Evolutionary conservation across 2,797 vertebrate genomes (phyloP).

Genomic region (Calcarius lapponicus): DNA sequence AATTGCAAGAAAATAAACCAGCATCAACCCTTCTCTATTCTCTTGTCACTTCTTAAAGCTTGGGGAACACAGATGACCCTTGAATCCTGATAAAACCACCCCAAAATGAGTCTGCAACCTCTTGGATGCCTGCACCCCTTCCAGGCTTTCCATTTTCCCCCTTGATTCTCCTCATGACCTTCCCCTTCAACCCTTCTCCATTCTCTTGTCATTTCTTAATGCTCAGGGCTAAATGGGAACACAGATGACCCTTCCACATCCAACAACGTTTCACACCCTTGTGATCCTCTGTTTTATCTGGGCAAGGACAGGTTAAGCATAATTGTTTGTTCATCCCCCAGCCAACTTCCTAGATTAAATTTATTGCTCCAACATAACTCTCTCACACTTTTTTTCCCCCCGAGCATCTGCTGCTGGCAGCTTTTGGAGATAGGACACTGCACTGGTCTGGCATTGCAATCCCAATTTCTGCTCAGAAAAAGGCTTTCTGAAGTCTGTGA

Average conservation of each 20-base stretch:
- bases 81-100: background rate
- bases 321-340: conserved; percentile 16
- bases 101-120: background rate
- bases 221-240: accelerated
- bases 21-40: background rate
- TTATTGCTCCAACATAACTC: conserved; percentile 33
- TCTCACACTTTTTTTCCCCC: background rate
- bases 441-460: conserved; percentile 7
- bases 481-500: background rate
- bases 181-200: background rate
- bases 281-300: background rate
- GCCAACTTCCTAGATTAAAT: conserved; percentile 5
- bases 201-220: background rate
- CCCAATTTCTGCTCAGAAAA: conserved; percentile 35
- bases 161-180: background rate
- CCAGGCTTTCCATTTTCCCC: background rate
- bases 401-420: conserved; percentile 28
- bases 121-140: background rate
- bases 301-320: background rate
- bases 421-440: conserved; percentile 30
- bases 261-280: background rate
- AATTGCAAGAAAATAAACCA: background rate
- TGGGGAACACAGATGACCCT: background rate
- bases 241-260: background rate
- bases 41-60: background rate